Percentiles rank a stretch among this genome's conserved stretches.
Conservation (phyloP, 2,113 vertebrate species). For the Otolemur garnettii region DNA sequence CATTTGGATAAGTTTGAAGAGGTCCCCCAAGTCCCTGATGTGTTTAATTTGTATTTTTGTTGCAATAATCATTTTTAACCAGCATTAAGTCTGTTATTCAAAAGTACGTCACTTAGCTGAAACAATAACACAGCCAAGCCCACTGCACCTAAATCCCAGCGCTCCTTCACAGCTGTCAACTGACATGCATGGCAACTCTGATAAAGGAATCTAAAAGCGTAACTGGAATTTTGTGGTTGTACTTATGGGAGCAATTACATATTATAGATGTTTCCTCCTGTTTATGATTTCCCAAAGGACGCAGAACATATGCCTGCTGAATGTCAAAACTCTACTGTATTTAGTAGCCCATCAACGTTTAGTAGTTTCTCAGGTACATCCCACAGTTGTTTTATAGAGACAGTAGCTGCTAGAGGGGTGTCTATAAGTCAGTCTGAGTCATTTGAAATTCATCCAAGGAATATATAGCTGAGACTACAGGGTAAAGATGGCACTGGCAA, state of each 20-base stretch:
- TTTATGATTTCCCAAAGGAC: neutral
- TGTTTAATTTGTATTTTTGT: neutral
- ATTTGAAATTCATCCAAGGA: neutral
- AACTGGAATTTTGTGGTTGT: neutral
- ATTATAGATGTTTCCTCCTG: neutral
- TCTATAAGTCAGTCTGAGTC: neutral
- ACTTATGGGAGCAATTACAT: neutral
- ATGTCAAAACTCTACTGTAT: neutral
- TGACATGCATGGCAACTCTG: neutral
- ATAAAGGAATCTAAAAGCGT: neutral
- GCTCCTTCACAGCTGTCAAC: neutral
- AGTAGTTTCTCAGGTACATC: neutral
- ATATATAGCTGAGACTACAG: neutral
- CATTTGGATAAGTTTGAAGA: neutral
- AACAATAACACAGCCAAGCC: neutral
- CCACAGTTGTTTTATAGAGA: neutral
- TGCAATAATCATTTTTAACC: neutral
- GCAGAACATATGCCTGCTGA: neutral
- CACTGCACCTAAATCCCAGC: neutral
- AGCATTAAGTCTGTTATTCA: neutral
- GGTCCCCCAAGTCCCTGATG: neutral
- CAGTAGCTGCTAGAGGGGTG: neutral
- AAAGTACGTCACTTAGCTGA: neutral
- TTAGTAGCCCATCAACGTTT: neutral
- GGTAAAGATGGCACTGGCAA: neutral